Evolutionary conservation across 2,113 vertebrate genomes (phyloP).

Genomic region (Bufo bufo): DNA sequence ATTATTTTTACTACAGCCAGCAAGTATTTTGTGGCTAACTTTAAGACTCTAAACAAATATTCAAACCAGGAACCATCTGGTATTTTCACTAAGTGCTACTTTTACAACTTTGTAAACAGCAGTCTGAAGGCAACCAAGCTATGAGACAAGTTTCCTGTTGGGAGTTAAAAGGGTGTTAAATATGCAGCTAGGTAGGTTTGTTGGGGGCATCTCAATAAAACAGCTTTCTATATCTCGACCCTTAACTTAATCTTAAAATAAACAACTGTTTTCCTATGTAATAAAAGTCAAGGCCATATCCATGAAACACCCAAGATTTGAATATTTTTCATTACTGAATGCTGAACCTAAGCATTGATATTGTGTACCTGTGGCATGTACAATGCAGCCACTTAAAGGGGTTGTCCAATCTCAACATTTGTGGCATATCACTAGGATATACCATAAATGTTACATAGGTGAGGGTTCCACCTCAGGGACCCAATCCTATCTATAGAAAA

Average conservation of each 20-base stretch:
- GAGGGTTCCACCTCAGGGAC: no score
- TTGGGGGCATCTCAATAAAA: slow-evolving; percentile 41
- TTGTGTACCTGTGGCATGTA: background rate
- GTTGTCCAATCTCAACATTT: no score
- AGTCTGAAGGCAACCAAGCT: slow-evolving; percentile 26
- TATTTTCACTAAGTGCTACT: slow-evolving; percentile 54
- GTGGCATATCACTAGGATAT: no score
- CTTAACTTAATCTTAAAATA: slow-evolving; percentile 41
- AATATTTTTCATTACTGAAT: background rate
- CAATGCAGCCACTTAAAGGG: background rate
- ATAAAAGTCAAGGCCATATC: background rate
- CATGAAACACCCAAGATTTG: background rate
- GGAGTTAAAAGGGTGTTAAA: slow-evolving; percentile 50
- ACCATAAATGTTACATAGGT: no score
- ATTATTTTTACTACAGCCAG: slow-evolving; percentile 52
- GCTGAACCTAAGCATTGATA: background rate
- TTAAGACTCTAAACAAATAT: slow-evolving; percentile 51
- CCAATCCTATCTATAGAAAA: no score
- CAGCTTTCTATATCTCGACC: slow-evolving; percentile 23
- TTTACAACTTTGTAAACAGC: slow-evolving; percentile 53
- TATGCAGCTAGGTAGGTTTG: slow-evolving; percentile 44
- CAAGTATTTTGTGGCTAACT: slow-evolving; percentile 54
- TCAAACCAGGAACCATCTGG: slow-evolving; percentile 42
- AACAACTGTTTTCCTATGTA: slow-evolving; percentile 1
- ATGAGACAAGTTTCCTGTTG: slow-evolving; percentile 46